Evolutionary conservation across 2,113 vertebrate species (phyloP), one percentile per base, ranked within the genome.

Genomic region (Alethe diademata): DNA sequence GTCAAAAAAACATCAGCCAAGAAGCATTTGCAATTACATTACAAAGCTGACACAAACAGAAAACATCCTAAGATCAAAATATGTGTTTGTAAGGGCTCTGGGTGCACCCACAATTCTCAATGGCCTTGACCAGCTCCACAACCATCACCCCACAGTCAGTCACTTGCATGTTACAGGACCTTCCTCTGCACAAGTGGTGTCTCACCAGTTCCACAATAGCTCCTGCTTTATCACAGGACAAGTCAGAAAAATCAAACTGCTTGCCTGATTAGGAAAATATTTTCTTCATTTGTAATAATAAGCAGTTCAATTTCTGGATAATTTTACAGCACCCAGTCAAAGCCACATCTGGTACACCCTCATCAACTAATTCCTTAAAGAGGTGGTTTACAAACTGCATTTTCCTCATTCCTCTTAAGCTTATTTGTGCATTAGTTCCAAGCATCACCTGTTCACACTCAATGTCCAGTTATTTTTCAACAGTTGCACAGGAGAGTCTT

Each of bases 401-500:
- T 94, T 90, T 93, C 69, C 43, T 58, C 71, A 71, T 83, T 93
- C 90, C 82, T 87, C 54, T 87, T 79, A 58, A 95, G 93, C 92
- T 78, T 88, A 83, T 94, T 96, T 88, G 78, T 83, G 19, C 75
- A 74, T 74, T 75, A 58, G 73, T 36, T 90, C 67, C 64, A 90
- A 80, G 47, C 67, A 92, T 92, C 78, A 64, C 80, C 90, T 86
- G 88, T 95, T 96, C 64, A 88, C 65, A 86, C 75, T 92, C 71
- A 66, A 62, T 24, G 31, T 93, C 74, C 87, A 93, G 31, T 76
- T 95, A 93, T 67, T 95, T 97, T 95, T 80, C 92, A 93, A 56
- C 42, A 93, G 50, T 58, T 80, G 75, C 81, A 95, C 85, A 96
- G 82, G 69, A 95, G 56, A 88, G 93, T 71, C 93, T 93, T 96